These are phyloP conservation scores for Luidia sarsii DNA, from an alignment of 53 echinoderm and acorn worm genomes.

Conservation along the genomic window DNA sequence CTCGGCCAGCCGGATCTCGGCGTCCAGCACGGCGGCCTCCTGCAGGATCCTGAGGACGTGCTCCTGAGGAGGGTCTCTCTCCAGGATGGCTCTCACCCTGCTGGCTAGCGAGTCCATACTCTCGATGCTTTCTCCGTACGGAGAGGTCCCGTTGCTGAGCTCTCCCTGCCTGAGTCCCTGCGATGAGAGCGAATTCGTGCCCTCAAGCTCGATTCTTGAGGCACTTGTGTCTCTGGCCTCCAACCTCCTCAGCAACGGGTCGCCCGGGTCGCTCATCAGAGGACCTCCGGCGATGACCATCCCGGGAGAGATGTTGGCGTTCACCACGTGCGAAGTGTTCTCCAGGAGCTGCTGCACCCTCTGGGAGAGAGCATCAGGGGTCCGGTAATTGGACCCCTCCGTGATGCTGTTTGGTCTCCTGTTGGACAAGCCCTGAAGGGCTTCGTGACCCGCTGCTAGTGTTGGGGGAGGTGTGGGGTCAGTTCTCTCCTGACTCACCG, in stretches of 20 bases:
- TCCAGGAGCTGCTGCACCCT: conserved; percentile 84
- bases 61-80: conserved; percentile 73
- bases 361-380: conserved; percentile 78
- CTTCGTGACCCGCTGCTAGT: conserved; percentile 40
- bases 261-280: not conserved
- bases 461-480: conserved; percentile 53
- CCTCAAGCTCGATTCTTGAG: conserved; percentile 42
- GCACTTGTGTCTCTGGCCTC: conserved; percentile 26
- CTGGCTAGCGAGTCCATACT: conserved; percentile 78
- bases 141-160: conserved; percentile 40
- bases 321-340: conserved; percentile 67
- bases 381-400: conserved; percentile 44
- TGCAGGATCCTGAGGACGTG: conserved; percentile 72
- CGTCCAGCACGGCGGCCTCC: conserved; percentile 69
- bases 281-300: conserved; percentile 36
- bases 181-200: conserved; percentile 30
- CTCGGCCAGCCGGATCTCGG: conserved; percentile 48
- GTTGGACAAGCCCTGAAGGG: not conserved
- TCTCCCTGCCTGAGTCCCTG: conserved; percentile 14
- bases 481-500: conserved; percentile 49
- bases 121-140: conserved; percentile 54
- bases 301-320: conserved; percentile 4
- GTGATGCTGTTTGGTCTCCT: not conserved
- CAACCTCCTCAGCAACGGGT: conserved; percentile 45
- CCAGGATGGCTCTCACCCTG: conserved; percentile 83